Conservation (phyloP, 2,797 vertebrate genomes). For the Harpagifer antarcticus region DNA sequence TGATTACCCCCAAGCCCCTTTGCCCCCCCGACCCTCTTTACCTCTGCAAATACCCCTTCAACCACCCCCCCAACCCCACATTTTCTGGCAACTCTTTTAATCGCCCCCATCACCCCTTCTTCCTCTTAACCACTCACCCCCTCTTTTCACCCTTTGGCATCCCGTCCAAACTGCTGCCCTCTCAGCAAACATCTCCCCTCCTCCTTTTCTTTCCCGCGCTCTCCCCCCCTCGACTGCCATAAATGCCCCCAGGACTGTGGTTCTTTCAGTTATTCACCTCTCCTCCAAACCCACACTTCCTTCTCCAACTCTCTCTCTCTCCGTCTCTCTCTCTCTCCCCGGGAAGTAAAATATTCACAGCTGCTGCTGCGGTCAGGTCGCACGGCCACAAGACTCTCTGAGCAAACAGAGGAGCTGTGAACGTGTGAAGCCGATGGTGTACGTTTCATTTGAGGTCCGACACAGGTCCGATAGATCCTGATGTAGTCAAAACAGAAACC, state of each 20-base stretch:
- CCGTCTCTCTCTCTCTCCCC: constrained; percentile 60
- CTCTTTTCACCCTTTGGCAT: constrained; percentile 65
- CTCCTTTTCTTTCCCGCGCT: constrained; percentile 7
- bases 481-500: constrained; percentile 83
- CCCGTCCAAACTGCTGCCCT: constrained; percentile 64
- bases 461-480: constrained; percentile 78
- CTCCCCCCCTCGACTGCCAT: constrained; percentile 40
- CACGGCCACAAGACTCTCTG: constrained; percentile 82
- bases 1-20: constrained; percentile 57
- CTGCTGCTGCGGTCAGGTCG: constrained; percentile 86
- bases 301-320: constrained; percentile 47
- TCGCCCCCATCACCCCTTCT: constrained; percentile 68
- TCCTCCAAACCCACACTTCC: constrained; percentile 62
- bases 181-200: constrained; percentile 71
- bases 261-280: constrained; percentile 72
- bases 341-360: constrained; percentile 86
- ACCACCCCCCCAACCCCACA: constrained; percentile 48
- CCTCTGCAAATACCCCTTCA: constrained; percentile 71
- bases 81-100: constrained; percentile 73
- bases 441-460: constrained; percentile 85
- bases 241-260: constrained; percentile 75
- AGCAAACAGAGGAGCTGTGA: constrained; percentile 85
- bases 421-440: constrained; percentile 85
- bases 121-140: constrained; percentile 60
- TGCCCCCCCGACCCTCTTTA: constrained; percentile 60